Evolutionary conservation across 2,888 invertebrate genomes (phyloP).

Genomic region (Plebejus melissa): DNA sequence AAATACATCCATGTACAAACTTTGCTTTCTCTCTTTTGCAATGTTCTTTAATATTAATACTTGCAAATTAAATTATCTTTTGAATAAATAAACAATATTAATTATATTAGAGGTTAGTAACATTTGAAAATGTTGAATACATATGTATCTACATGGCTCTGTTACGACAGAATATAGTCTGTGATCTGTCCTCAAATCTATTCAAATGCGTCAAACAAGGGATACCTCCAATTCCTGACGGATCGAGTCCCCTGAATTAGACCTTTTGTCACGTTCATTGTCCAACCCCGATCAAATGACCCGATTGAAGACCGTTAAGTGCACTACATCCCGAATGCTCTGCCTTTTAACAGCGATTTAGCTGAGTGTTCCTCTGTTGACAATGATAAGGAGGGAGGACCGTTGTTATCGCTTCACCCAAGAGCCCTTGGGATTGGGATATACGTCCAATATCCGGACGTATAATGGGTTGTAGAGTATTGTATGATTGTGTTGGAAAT

Average conservation of each 20-base stretch:
- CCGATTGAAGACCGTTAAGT: conserved; percentile 8
- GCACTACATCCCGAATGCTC: conserved; percentile 15
- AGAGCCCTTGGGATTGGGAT: neutral
- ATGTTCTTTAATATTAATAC: neutral
- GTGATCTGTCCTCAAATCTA: neutral
- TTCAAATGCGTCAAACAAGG: neutral
- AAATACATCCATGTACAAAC: neutral
- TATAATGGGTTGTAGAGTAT: neutral
- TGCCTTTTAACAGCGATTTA: conserved; percentile 4
- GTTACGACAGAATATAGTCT: neutral
- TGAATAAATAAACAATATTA: neutral
- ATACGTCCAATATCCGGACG: neutral
- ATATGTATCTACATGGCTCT: too few relatives aligned
- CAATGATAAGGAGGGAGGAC: neutral
- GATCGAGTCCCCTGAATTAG: neutral
- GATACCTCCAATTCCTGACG: neutral
- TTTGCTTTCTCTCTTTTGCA: neutral
- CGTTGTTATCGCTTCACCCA: neutral
- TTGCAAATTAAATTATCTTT: neutral
- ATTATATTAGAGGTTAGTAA: neutral
- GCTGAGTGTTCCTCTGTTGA: neutral
- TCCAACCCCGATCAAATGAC: conserved; percentile 5
- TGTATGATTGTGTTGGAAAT: neutral
- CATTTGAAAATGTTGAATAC: neutral
- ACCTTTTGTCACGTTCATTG: conserved; percentile 9